Evolutionary conservation across 2,113 vertebrate genomes (phyloP).

Genomic region (Chamaea fasciata): DNA sequence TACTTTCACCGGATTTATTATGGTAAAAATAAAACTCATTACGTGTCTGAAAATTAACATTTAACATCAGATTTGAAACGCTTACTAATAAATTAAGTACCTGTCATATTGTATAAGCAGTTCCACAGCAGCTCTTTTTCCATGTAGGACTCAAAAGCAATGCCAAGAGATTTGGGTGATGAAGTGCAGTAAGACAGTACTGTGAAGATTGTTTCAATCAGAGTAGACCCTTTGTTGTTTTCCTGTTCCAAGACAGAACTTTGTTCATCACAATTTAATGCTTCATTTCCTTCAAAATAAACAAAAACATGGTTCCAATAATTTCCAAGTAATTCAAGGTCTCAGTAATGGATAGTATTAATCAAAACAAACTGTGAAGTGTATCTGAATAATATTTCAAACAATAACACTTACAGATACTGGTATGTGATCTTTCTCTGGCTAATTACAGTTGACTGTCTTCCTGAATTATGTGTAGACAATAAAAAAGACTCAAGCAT

Average conservation of each 20-base stretch:
- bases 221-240: slow-evolving; percentile 20
- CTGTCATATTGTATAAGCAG: slow-evolving; percentile 81
- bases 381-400: slow-evolving; percentile 4
- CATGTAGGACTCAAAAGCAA: slow-evolving; percentile 83
- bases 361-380: neutral
- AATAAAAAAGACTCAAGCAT: neutral
- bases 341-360: neutral
- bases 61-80: neutral
- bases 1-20: neutral
- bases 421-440: neutral
- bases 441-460: neutral
- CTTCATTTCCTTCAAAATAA: slow-evolving; percentile 55
- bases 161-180: slow-evolving; percentile 81
- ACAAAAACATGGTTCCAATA: neutral
- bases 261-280: slow-evolving; percentile 7
- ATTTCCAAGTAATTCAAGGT: neutral
- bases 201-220: slow-evolving; percentile 81
- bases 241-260: neutral
- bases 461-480: neutral
- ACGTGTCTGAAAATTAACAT: neutral
- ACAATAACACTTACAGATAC: neutral
- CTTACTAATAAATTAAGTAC: slow-evolving; percentile 68
- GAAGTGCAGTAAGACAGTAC: slow-evolving; percentile 78
- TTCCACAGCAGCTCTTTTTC: slow-evolving; percentile 85
- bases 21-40: neutral